Base-by-base conservation (phyloP, 2,888 invertebrate genomes). In the Drosophila leonis region DNA sequence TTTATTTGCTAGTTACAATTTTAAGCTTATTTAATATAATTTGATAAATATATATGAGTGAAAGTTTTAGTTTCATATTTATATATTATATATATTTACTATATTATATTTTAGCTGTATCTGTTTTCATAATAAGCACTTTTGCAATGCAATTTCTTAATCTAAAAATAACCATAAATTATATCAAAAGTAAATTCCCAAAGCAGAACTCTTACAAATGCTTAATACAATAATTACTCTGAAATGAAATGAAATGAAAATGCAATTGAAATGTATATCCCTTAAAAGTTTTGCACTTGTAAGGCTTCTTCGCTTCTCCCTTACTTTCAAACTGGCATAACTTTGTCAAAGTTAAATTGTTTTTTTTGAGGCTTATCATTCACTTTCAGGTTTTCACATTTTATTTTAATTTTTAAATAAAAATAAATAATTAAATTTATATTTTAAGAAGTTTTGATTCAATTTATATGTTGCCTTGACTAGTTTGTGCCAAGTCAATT, bases 261-360 rank as follows among this genome's bases (percentile, higher is more conserved):
- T 27, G 4, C 8, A 46, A 46, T 27, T 29, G n/a, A 48, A 48
- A 48, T 10, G n/a, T n/a, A 29, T 49, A 49, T 29, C 29, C n/a
- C 18, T 18, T 29, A 18, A 49, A 49, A 49, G 7, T 49, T 49
- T 49, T 12, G 10, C 12, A 49, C 49, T 18, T 18, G 12, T 49
- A 49, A 31, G 31, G 49, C 49, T 31, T 49, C 49, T 7, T n/a
- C 12, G n/a, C 18, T 27, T 15, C 9, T 15, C 1, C 10, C 12
- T 31, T 12, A 18, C 29, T 48, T 10, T 31, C 5, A 6, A 18
- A 18, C 31, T 31, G 31, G 10, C 18, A 7, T 1, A 31, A 49
- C 49, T 49, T 49, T 49, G 12, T 31, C 7, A 49, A 49, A 49
- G 31, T 31, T 49, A 31, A 18, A 49, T 31, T 49, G 31, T 31